Percentiles rank a stretch among this genome's conserved stretches.
Conservation (phyloP, 1,140 invertebrate genomes). For the Temnothorax longispinosus region DNA sequence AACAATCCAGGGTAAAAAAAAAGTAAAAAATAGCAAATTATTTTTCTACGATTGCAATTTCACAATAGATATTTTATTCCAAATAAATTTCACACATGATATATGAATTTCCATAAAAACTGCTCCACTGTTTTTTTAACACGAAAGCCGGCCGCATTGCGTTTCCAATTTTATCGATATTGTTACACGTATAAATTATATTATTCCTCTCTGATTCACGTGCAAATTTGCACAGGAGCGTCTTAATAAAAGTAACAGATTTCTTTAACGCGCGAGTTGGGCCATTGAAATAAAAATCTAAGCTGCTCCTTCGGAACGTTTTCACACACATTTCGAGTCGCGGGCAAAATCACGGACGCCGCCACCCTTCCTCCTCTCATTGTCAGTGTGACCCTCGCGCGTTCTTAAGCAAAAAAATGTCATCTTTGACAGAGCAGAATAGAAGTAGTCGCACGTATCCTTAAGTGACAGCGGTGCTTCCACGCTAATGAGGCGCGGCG, state of each 20-base stretch:
- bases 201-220: not conserved
- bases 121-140: not conserved
- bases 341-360: not conserved
- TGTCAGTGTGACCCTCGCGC: not conserved
- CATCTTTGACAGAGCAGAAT: conserved; percentile 74
- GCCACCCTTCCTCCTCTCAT: not conserved
- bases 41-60: not conserved
- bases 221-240: not conserved
- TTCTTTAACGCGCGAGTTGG: not conserved
- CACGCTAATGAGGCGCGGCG: conserved; percentile 85
- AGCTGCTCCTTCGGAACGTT: conserved; percentile 5
- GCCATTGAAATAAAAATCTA: conserved; percentile 29
- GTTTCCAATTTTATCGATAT: not conserved
- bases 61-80: not conserved
- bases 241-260: not conserved
- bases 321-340: not conserved
- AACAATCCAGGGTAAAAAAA: not conserved
- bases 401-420: conserved; percentile 62
- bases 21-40: not conserved
- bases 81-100: not conserved
- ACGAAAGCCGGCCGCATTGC: not conserved
- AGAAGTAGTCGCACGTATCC: conserved; percentile 73
- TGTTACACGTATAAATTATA: not conserved
- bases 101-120: not conserved
- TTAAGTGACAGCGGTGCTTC: conserved; percentile 74